Conservation (phyloP, 1,140 invertebrate genomes). For the Aphelenchoides besseyi region DNA sequence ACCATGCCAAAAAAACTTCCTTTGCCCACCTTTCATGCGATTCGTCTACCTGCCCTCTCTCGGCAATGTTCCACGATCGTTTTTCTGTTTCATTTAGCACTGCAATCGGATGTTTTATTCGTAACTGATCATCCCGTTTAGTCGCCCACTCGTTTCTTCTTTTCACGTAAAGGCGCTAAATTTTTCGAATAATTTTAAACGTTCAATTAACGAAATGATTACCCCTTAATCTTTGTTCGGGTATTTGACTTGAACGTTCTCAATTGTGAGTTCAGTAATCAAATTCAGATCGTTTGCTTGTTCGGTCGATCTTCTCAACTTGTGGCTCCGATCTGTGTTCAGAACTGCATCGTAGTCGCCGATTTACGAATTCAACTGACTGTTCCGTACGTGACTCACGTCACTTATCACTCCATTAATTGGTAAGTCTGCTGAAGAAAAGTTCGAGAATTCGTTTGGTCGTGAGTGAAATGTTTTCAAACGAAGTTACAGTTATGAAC, state of each 20-base stretch:
- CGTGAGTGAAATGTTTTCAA: not conserved
- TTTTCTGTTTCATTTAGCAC: not conserved
- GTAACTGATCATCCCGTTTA: no score
- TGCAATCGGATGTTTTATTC: not conserved
- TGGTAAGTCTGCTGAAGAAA: not conserved
- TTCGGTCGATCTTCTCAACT: not conserved
- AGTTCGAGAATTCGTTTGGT: not conserved
- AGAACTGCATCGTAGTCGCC: no score
- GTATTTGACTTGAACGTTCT: not conserved
- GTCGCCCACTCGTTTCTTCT: not conserved
- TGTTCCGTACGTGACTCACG: no score
- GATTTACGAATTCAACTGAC: no score
- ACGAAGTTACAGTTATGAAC: not conserved
- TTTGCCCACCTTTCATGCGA: not conserved
- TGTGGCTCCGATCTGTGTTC: not conserved
- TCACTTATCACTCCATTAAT: no score
- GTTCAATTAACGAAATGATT: not conserved
- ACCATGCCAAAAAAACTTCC: not conserved
- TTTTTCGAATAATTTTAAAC: not conserved
- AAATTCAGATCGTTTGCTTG: not conserved
- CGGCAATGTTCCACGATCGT: not conserved
- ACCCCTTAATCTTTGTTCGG: not conserved
- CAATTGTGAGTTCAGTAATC: not conserved
- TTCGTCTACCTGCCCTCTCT: no score
- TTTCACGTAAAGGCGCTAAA: not conserved